These are phyloP conservation scores for Coendou prehensilis DNA, from an alignment of 2,797 vertebrate genomes.

Conservation along the genomic window DNA sequence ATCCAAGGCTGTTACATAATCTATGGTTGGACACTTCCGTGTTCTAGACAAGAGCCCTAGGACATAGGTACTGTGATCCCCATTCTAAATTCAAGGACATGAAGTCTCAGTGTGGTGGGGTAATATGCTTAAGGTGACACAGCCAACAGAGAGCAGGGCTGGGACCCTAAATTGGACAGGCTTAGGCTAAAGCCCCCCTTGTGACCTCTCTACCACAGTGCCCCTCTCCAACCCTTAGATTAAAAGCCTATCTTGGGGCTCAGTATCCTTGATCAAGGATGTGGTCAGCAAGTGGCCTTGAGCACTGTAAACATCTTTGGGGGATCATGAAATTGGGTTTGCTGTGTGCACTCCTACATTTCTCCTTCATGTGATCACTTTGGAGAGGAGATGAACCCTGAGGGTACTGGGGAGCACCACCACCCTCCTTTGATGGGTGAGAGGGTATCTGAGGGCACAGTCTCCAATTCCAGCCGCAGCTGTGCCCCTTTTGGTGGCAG, in stretches of 20 bases:
- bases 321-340: neutral
- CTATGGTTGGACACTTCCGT: neutral
- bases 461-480: neutral
- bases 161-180: neutral
- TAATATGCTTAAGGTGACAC: neutral
- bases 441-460: neutral
- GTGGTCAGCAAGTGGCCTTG: neutral
- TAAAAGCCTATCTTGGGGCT: neutral
- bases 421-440: neutral
- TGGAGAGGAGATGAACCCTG: neutral
- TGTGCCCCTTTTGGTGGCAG: neutral
- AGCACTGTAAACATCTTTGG: neutral
- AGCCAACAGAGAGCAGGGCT: neutral
- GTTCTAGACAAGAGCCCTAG: neutral
- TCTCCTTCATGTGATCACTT: neutral
- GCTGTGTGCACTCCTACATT: neutral
- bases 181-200: neutral
- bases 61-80: neutral
- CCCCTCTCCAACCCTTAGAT: neutral
- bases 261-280: neutral
- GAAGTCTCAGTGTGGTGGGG: neutral
- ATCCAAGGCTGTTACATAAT: neutral
- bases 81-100: neutral
- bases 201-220: fast-evolving
- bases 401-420: fast-evolving